Evolutionary conservation across 2,888 invertebrate species (phyloP).

Genomic region (Hoplodrina blanda): DNA sequence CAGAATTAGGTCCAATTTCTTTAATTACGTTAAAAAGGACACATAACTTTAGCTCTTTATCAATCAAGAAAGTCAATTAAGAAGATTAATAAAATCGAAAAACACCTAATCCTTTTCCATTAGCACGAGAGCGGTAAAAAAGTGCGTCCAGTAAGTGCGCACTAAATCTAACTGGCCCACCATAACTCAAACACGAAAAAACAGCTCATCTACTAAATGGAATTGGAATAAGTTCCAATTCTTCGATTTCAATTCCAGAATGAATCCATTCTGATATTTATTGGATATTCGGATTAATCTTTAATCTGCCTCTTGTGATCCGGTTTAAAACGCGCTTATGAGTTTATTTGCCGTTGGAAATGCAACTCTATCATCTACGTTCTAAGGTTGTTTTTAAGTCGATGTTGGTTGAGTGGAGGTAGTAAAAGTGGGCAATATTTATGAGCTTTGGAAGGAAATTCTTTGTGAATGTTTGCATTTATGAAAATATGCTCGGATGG

Average conservation of each 20-base stretch:
- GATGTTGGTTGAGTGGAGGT: constrained; percentile 69
- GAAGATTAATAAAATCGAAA: constrained; percentile 63
- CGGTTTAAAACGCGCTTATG: constrained; percentile 88
- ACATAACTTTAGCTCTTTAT: constrained; percentile 22
- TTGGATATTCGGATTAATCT: constrained; percentile 89
- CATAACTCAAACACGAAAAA: constrained; percentile 82
- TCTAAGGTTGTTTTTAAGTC: constrained; percentile 68
- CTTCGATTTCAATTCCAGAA: constrained; percentile 88
- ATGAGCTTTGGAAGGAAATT: constrained; percentile 90
- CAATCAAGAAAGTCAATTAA: constrained; percentile 58
- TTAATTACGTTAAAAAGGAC: neutral
- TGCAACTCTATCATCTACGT: constrained; percentile 59
- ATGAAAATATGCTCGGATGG: constrained; percentile 90
- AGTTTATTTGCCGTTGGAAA: constrained; percentile 65
- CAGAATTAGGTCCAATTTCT: neutral
- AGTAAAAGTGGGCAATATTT: constrained; percentile 90
- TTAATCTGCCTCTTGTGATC: constrained; percentile 83
- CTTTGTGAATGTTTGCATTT: constrained; percentile 90
- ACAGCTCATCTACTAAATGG: constrained; percentile 89
- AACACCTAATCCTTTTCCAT: constrained; percentile 69
- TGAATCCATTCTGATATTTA: constrained; percentile 88
- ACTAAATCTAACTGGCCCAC: constrained; percentile 66
- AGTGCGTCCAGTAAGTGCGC: constrained; percentile 60
- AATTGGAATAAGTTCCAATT: constrained; percentile 87
- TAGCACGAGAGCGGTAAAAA: constrained; percentile 62